Evolutionary conservation across 2,888 invertebrate species (phyloP), one percentile per base, ranked within the genome.

Genomic region (Nematopogon swammerdamellus): DNA sequence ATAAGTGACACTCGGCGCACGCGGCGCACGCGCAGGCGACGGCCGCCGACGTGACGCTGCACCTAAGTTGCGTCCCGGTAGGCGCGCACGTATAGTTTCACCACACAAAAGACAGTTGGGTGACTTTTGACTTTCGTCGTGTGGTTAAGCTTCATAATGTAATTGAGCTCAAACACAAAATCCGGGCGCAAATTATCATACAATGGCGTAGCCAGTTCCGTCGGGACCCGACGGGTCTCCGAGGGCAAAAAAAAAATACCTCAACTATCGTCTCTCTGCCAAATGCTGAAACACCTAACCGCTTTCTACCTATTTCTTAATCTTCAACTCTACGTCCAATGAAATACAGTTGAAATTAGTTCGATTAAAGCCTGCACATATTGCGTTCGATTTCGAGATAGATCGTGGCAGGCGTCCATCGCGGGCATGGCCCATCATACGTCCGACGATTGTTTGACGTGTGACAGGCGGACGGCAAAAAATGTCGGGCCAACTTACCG

Each of bases 111-210:
- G 68, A 68, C 68, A 64, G 66, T 36, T 66, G 65, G 69, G 68
- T 76, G 76, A 76, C 77, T 75, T 76, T 77, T 79, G 76, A 75
- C 76, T 77, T 74, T 71, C 67, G 65, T 70, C 50, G 50, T 36
- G 67, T 68, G 70, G 66, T 70, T 70, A 69, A 72, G 74, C 76
- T 74, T 74, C 76, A 74, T 77, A 76, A 76, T 77, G 73, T 79
- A 79, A 77, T 79, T 79, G 77, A 70, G 75, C 72, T 63, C 72
- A 69, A 74, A 77, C 75, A 77, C 75, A 65, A 75, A 79, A 77
- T 77, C 76, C 79, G 74, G 73, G 64, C 71, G 64, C 62, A 67
- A 66, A 79, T 79, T 79, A 77, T 68, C 79, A 79, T 79, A 79
- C 77, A 79, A 79, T 79, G 68, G 76, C 63, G 64, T 63, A 70